Evolutionary conservation across 2,797 vertebrate species (phyloP).

Genomic region (Gambusia yucatana): DNA sequence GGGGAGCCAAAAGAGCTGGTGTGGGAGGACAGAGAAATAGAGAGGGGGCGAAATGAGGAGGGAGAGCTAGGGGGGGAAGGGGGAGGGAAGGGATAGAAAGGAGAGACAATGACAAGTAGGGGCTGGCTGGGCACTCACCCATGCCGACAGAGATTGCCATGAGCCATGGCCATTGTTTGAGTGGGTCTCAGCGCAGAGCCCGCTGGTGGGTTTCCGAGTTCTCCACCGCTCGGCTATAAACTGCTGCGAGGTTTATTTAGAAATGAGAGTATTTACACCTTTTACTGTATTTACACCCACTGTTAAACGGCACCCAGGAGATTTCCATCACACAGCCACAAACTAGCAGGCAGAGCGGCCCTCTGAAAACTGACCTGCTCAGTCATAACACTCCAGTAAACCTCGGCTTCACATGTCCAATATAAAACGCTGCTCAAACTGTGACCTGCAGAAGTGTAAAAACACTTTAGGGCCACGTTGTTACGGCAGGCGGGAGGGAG

Average conservation of each 20-base stretch:
- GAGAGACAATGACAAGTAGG: conserved; percentile 85
- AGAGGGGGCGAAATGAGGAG: conserved; percentile 69
- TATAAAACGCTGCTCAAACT: conserved; percentile 75
- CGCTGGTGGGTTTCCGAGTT: conserved; percentile 70
- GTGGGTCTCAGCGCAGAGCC: conserved; percentile 75
- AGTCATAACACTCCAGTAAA: conserved; percentile 79
- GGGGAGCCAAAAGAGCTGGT: conserved; percentile 74
- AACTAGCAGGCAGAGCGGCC: conserved; percentile 69
- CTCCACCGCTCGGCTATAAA: conserved; percentile 76
- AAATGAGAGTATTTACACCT: conserved; percentile 82
- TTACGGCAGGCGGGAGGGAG: conserved; percentile 65
- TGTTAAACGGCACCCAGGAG: conserved; percentile 78
- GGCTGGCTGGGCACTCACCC: conserved; percentile 84
- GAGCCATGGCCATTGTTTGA: conserved; percentile 84
- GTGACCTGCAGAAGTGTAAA: conserved; percentile 78
- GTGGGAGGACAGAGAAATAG: conserved; percentile 79
- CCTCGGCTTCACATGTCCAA: conserved; percentile 74
- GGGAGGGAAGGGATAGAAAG: conserved; percentile 56
- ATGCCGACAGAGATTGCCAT: conserved; percentile 85
- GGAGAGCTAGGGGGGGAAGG: conserved; percentile 43
- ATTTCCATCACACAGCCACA: conserved; percentile 72
- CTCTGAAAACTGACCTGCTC: conserved; percentile 72
- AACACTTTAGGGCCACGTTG: conserved; percentile 77
- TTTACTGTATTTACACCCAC: conserved; percentile 82
- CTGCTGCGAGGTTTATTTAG: conserved; percentile 79